Evolutionary conservation across 2,113 vertebrate genomes (phyloP).

Genomic region (Takifugu bimaculatus): DNA sequence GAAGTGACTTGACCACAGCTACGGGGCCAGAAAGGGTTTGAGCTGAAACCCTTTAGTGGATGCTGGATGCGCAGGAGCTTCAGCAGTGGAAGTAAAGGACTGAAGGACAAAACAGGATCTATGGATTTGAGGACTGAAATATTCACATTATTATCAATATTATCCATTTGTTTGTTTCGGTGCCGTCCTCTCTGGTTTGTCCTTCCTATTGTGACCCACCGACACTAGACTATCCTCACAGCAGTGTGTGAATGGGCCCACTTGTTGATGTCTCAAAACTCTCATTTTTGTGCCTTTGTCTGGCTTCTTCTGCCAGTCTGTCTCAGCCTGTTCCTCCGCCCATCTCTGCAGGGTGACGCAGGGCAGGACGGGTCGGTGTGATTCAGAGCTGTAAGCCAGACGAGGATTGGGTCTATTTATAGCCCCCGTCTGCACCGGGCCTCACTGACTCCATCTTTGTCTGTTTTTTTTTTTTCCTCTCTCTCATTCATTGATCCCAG

Average conservation of each 20-base stretch:
- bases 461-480: conserved; percentile 12
- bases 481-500: conserved; percentile 34
- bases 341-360: conserved; percentile 24
- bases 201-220: conserved; percentile 4
- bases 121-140: too few species aligned
- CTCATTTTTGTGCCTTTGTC: too few species aligned
- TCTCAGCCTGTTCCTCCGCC: conserved; percentile 17
- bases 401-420: conserved; percentile 68
- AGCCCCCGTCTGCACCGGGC: conserved; percentile 50
- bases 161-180: too few species aligned
- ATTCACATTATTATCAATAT: too few species aligned
- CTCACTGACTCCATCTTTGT: conserved; percentile 50
- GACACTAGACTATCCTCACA: conserved; percentile 27
- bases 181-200: too few species aligned
- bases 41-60: conserved; percentile 2
- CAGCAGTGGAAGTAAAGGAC: background rate
- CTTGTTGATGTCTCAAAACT: conserved; percentile 9
- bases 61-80: background rate
- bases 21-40: background rate
- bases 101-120: background rate
- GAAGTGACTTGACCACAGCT: background rate
- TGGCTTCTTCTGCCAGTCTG: conserved; percentile 1
- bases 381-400: conserved; percentile 56
- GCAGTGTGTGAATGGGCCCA: conserved; percentile 5
- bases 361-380: conserved; percentile 38